Conservation (phyloP, 2,888 invertebrate genomes). For the Stenotaenia linearis region DNA sequence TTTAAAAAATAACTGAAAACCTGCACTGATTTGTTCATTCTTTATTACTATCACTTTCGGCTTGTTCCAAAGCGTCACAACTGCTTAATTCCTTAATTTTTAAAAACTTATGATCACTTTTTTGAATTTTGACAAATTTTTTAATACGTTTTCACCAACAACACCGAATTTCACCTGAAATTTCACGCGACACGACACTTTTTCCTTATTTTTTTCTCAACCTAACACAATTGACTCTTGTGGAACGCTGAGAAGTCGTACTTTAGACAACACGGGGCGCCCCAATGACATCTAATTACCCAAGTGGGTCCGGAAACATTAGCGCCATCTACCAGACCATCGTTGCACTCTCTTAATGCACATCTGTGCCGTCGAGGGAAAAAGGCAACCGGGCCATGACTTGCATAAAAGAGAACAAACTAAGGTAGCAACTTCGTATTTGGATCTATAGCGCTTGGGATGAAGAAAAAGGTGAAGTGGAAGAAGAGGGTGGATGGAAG, state of each 20-base stretch:
- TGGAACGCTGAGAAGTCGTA: background rate
- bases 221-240: constrained; percentile 13
- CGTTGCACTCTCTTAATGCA: constrained; percentile 12
- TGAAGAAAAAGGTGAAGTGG: constrained; percentile 10
- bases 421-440: constrained; percentile 4
- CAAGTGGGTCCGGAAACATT: constrained; percentile 30
- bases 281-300: constrained; percentile 31
- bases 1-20: too few species aligned
- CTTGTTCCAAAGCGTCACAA: too few species aligned
- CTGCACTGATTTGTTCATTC: too few species aligned
- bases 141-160: background rate
- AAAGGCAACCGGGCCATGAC: constrained; percentile 21
- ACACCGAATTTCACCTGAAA: background rate
- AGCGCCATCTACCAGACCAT: constrained; percentile 14
- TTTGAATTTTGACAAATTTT: too few species aligned
- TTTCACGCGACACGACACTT: background rate
- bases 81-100: too few species aligned
- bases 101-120: too few species aligned
- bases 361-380: constrained; percentile 2
- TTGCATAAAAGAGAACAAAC: constrained; percentile 27
- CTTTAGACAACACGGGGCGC: constrained; percentile 27
- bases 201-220: background rate
- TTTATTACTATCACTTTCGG: too few species aligned
- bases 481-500: background rate
- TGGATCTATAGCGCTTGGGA: background rate